phyloP scores from a whole-genome alignment of 2,888 invertebrate species.

The Lasioglossum vierecki region DNA sequence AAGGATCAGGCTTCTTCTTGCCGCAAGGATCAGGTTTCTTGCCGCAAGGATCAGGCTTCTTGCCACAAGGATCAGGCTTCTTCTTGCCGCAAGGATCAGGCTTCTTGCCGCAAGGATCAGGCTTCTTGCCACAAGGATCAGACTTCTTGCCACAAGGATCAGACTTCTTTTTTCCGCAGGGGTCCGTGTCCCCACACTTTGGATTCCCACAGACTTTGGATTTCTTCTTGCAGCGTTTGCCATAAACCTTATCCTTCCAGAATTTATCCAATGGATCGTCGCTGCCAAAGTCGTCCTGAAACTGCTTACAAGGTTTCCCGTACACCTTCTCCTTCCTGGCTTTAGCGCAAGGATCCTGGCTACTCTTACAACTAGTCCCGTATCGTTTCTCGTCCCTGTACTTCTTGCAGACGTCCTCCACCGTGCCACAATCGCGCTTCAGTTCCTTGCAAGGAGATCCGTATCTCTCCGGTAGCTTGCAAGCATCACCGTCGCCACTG shows the following conservation, averaged over 20 bases:
- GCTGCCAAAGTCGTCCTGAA: background rate
- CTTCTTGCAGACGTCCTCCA: conserved; percentile 45
- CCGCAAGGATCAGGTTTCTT: background rate
- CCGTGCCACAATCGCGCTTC: conserved; percentile 15
- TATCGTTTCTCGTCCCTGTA: conserved; percentile 4
- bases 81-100: background rate
- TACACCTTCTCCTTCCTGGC: background rate
- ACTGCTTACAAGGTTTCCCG: conserved; percentile 22
- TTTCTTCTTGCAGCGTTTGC: conserved; percentile 11
- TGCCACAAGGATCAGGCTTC: background rate
- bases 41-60: background rate
- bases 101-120: background rate
- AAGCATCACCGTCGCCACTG: conserved; percentile 30
- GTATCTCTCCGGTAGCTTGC: conserved; percentile 22
- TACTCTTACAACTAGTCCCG: background rate
- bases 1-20: background rate
- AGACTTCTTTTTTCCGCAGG: background rate
- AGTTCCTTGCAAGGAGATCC: conserved; percentile 37
- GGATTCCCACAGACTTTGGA: background rate
- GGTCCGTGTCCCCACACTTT: background rate
- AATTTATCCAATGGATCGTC: conserved; percentile 48
- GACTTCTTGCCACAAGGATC: background rate
- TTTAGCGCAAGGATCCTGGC: conserved; percentile 51
- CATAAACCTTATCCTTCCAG: conserved; percentile 16
- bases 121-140: background rate